Conservation (phyloP, 2,888 invertebrate species). For the Drosophila recens region DNA sequence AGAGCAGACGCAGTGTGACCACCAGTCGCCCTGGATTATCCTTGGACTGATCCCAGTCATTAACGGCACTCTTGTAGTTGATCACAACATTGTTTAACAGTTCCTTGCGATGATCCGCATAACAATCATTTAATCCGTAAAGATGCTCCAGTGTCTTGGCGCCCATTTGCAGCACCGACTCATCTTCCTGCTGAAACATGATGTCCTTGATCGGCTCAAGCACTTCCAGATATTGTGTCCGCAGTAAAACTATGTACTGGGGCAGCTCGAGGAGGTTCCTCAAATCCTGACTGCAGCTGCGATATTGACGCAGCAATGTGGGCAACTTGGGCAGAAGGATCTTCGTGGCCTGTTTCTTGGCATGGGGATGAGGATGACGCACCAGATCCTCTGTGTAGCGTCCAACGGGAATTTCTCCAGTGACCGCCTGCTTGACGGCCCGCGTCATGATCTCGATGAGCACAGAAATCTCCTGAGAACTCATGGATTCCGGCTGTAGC, state of each 20-base stretch:
- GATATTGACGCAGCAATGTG: slow-evolving; percentile 23
- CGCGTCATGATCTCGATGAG: slow-evolving; percentile 59
- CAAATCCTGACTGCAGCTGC: slow-evolving; percentile 1
- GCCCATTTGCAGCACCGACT: slow-evolving; percentile 36
- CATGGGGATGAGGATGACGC: slow-evolving; percentile 8
- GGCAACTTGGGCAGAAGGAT: slow-evolving; percentile 25
- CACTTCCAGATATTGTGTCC: neutral
- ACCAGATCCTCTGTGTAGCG: slow-evolving; percentile 52
- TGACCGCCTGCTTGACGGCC: slow-evolving; percentile 55
- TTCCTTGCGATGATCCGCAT: neutral
- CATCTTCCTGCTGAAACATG: slow-evolving; percentile 18
- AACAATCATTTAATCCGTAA: neutral
- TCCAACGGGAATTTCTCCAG: slow-evolving; percentile 57
- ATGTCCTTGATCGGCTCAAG: slow-evolving; percentile 39
- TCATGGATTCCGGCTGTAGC: slow-evolving; percentile 1
- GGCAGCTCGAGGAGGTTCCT: slow-evolving; percentile 55
- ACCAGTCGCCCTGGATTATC: slow-evolving; percentile 4
- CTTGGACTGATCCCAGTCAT: slow-evolving; percentile 18
- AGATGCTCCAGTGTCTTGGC: slow-evolving; percentile 39
- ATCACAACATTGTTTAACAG: slow-evolving; percentile 44
- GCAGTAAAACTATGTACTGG: slow-evolving; percentile 15
- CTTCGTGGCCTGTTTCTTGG: slow-evolving; percentile 16
- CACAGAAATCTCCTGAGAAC: neutral
- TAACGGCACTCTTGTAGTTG: slow-evolving; percentile 36
- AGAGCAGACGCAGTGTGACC: slow-evolving; percentile 33